phyloP scores from a whole-genome alignment of 2,888 invertebrate species.

The Urechis unicinctus region DNA sequence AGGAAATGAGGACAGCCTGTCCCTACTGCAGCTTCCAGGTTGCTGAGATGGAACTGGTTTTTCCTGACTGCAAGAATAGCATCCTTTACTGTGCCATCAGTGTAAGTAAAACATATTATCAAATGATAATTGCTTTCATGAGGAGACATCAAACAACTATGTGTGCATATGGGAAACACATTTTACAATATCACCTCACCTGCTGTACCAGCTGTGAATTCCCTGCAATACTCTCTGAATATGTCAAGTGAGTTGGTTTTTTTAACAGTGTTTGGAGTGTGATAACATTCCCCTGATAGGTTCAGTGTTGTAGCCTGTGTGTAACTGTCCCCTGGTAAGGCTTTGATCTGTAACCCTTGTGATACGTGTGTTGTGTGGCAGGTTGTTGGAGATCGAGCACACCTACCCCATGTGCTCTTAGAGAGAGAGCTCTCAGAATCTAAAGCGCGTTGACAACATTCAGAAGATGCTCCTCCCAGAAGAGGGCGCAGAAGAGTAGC shows the following conservation, averaged over 20 bases:
- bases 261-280: too few species aligned
- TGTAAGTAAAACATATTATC: slow-evolving; percentile 52
- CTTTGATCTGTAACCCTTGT: too few species aligned
- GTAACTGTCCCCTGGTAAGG: too few species aligned
- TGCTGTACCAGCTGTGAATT: too few species aligned
- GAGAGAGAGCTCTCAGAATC: slow-evolving; percentile 36
- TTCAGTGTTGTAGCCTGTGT: background rate
- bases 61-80: slow-evolving; percentile 79
- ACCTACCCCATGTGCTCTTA: too few species aligned
- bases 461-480: slow-evolving; percentile 29
- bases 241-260: slow-evolving; percentile 66
- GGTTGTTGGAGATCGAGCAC: slow-evolving; percentile 57
- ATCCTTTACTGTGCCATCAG: slow-evolving; percentile 93
- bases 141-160: too few species aligned
- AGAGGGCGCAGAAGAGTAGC: slow-evolving; percentile 13
- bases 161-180: slow-evolving; percentile 75
- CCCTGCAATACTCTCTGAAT: slow-evolving; percentile 82
- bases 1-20: too few species aligned
- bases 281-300: too few species aligned
- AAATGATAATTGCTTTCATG: too few species aligned
- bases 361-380: slow-evolving; percentile 18
- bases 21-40: slow-evolving; percentile 68
- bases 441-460: slow-evolving; percentile 35
- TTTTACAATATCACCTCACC: slow-evolving; percentile 78
- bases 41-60: slow-evolving; percentile 72